phyloP scores from a whole-genome alignment of 2,888 invertebrate species.

The Xylota segnis region DNA sequence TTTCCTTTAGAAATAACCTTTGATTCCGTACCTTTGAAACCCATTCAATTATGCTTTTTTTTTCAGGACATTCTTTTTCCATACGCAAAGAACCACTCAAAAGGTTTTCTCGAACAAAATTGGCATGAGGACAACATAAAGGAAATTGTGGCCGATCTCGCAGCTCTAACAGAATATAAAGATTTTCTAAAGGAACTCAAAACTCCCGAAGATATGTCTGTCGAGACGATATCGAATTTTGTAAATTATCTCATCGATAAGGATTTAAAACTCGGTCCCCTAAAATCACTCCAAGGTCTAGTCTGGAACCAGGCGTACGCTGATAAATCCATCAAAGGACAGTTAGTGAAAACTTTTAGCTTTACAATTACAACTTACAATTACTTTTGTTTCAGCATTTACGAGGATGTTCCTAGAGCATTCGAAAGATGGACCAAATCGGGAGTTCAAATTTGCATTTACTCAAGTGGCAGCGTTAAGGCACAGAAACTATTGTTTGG shows the following conservation, averaged over 20 bases:
- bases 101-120: conserved; percentile 88
- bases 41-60: background rate
- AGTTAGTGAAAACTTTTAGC: conserved; percentile 88
- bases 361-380: background rate
- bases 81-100: conserved; percentile 90
- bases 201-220: conserved; percentile 81
- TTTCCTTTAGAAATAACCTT: too few species aligned
- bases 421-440: conserved; percentile 89
- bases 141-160: conserved; percentile 88
- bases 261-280: conserved; percentile 91
- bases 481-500: conserved; percentile 95
- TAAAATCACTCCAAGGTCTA: conserved; percentile 96
- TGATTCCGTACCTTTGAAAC: too few species aligned
- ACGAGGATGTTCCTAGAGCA: conserved; percentile 92
- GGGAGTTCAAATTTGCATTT: conserved; percentile 91
- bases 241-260: conserved; percentile 92
- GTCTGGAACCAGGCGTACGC: conserved; percentile 95
- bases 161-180: conserved; percentile 84
- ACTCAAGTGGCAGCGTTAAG: conserved; percentile 96
- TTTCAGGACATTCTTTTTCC: conserved; percentile 91
- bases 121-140: conserved; percentile 90
- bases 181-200: conserved; percentile 80
- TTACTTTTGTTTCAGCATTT: conserved; percentile 87
- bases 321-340: conserved; percentile 91
- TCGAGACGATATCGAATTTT: conserved; percentile 88